Evolutionary conservation across 2,113 vertebrate genomes (phyloP).

Genomic region (Ahaetulla prasina): DNA sequence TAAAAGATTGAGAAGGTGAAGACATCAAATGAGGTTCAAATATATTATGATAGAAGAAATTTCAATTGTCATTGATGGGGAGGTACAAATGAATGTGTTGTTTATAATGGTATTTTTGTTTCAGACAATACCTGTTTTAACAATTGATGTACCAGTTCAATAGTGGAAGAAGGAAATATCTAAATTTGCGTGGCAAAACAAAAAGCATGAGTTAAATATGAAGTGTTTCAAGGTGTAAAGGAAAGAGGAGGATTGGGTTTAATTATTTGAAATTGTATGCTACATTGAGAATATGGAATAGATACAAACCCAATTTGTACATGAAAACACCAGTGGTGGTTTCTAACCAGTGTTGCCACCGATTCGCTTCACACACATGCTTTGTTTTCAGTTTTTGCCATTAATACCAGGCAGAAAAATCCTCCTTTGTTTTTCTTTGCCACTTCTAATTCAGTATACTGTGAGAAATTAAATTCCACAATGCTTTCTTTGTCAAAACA

Average conservation of each 20-base stretch:
- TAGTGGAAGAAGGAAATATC: background rate
- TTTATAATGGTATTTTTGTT: background rate
- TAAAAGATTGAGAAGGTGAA: background rate
- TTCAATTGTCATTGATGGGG: background rate
- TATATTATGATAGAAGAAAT: background rate
- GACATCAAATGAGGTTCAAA: background rate
- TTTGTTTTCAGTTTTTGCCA: background rate
- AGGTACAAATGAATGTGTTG: background rate
- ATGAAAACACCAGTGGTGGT: background rate
- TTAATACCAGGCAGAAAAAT: background rate
- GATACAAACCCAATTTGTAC: background rate
- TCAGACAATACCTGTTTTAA: background rate
- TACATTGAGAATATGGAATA: background rate
- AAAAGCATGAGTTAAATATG: background rate
- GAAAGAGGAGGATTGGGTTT: background rate
- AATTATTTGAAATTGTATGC: background rate
- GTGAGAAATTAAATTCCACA: background rate
- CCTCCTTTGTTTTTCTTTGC: background rate
- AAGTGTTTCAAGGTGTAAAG: background rate
- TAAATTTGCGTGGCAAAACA: background rate
- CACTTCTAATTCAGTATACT: background rate
- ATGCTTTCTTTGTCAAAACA: background rate
- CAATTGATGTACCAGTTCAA: background rate
- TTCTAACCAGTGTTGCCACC: too few species aligned
- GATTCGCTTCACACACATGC: too few species aligned